These are phyloP conservation scores for Vannuccia rotundouncinata DNA, from an alignment of 2,888 invertebrate species.

Conservation along the genomic window DNA sequence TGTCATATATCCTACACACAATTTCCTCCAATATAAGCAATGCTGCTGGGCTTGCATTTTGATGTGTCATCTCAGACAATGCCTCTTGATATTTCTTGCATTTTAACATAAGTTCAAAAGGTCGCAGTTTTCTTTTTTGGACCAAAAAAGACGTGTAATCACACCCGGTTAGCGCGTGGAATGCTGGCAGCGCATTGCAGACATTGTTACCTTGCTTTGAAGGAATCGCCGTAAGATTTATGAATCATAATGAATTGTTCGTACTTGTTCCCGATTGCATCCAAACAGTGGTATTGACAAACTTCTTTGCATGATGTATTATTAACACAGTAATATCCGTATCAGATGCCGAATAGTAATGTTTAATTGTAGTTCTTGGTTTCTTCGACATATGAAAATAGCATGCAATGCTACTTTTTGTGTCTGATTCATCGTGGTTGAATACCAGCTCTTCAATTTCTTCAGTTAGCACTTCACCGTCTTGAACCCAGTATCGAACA, in stretches of 20 bases:
- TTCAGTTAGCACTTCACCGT: slow-evolving; percentile 9
- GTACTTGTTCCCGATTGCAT: slow-evolving; percentile 1
- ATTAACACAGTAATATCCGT: slow-evolving; percentile 7
- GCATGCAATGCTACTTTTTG: neutral
- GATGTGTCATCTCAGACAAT: slow-evolving; percentile 14
- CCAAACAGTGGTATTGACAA: slow-evolving; percentile 13
- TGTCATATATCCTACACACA: slow-evolving; percentile 1
- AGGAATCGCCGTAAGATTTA: neutral
- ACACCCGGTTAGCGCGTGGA: slow-evolving; percentile 1
- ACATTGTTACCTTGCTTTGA: slow-evolving; percentile 1
- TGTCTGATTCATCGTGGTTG: neutral
- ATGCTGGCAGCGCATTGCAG: slow-evolving; percentile 20
- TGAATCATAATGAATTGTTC: neutral
- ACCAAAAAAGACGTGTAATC: neutral
- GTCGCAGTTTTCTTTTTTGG: slow-evolving; percentile 13
- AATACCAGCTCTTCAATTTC: slow-evolving; percentile 1
- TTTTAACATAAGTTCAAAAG: slow-evolving; percentile 21
- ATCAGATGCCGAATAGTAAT: slow-evolving; percentile 3
- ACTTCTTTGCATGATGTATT: slow-evolving; percentile 11
- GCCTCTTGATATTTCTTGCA: neutral
- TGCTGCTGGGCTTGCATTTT: slow-evolving; percentile 10
- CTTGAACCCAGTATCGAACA: slow-evolving; percentile 16
- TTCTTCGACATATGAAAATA: neutral
- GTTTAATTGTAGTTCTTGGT: slow-evolving; percentile 8
- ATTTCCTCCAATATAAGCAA: slow-evolving; percentile 13